Evolutionary conservation across 2,888 invertebrate genomes (phyloP).

Genomic region (Ectobius pallidus): DNA sequence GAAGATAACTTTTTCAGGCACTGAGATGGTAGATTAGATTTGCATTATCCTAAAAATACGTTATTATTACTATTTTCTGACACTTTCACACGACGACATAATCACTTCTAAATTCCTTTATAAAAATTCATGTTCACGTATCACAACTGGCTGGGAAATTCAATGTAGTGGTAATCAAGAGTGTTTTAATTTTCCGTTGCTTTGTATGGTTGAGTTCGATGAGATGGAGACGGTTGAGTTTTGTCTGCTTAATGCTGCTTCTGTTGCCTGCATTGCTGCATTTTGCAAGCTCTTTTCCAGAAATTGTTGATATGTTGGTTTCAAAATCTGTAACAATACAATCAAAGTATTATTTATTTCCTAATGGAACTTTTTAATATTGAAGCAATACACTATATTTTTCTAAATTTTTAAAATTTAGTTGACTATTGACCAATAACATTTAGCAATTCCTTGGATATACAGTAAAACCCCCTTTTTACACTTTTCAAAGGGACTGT

Average conservation of each 20-base stretch:
- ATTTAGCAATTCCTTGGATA: too few species aligned
- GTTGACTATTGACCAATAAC: too few species aligned
- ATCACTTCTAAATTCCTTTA: conserved; percentile 14
- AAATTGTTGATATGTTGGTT: conserved; percentile 80
- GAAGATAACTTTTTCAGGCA: conserved; percentile 35
- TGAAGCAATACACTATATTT: not conserved
- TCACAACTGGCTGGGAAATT: conserved; percentile 9
- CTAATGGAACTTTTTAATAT: too few species aligned
- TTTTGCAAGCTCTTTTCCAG: conserved; percentile 83
- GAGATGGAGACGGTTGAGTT: too few species aligned
- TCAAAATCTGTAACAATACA: conserved; percentile 68
- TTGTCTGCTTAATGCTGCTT: conserved; percentile 48
- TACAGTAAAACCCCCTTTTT: too few species aligned
- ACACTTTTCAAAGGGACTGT: too few species aligned
- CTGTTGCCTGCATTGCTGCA: conserved; percentile 78
- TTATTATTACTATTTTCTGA: not conserved
- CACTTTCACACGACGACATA: not conserved
- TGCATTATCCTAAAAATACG: not conserved
- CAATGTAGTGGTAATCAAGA: conserved; percentile 29
- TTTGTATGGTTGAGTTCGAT: conserved; percentile 18
- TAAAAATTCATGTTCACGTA: not conserved
- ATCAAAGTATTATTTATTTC: too few species aligned
- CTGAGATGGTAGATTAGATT: conserved; percentile 31
- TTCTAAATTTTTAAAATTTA: too few species aligned
- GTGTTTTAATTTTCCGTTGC: conserved; percentile 36